These are phyloP conservation scores for Anas capensis DNA, from an alignment of 2,797 vertebrate genomes.

Conservation along the genomic window DNA sequence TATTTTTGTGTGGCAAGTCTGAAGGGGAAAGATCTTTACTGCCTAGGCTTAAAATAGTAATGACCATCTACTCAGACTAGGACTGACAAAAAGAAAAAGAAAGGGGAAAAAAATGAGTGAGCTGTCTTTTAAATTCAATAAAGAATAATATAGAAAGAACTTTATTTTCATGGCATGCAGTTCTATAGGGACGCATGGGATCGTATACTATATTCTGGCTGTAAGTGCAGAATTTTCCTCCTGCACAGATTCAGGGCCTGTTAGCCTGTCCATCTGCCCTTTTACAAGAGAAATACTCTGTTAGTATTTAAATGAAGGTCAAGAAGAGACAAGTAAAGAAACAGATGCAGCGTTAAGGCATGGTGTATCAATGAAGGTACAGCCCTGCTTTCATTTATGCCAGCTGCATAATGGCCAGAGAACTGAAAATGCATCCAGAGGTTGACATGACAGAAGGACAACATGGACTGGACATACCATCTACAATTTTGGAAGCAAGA, in stretches of 20 bases:
- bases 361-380: not conserved
- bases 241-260: not conserved
- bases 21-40: not conserved
- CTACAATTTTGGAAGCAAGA: not conserved
- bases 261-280: not conserved
- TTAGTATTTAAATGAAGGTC: not conserved
- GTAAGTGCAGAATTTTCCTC: not conserved
- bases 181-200: rapidly evolving
- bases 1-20: not conserved
- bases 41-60: not conserved
- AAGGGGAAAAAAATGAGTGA: rapidly evolving
- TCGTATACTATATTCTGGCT: not conserved
- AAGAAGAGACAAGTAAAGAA: not conserved
- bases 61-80: not conserved
- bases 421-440: not conserved
- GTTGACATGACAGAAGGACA: not conserved
- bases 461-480: not conserved
- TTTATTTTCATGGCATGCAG: not conserved
- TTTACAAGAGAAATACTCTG: not conserved
- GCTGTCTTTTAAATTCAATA: not conserved
- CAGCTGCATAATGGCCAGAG: not conserved
- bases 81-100: not conserved
- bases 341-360: not conserved
- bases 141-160: not conserved
- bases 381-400: not conserved